These are phyloP conservation scores for Anticlea derivata DNA, from an alignment of 2,888 invertebrate genomes.

Conservation along the genomic window DNA sequence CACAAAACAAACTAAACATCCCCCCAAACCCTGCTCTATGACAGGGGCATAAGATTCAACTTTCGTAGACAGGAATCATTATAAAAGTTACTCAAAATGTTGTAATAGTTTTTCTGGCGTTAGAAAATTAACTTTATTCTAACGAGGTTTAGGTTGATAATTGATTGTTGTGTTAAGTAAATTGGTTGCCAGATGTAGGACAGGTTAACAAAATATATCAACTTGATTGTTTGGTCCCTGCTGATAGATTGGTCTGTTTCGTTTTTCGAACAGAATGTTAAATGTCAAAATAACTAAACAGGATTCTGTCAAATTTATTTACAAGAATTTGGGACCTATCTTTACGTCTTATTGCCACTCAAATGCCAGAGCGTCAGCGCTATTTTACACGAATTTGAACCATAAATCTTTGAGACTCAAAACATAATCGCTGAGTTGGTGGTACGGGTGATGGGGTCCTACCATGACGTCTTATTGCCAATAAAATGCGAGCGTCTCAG, in stretches of 20 bases:
- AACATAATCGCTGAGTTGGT: too few species aligned
- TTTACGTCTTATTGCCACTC: too few species aligned
- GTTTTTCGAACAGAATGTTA: conserved; percentile 35
- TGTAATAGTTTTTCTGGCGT: conserved; percentile 5
- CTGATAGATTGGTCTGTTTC: conserved; percentile 59
- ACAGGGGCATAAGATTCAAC: conserved; percentile 3
- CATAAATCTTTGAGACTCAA: too few species aligned
- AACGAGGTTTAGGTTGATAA: conserved; percentile 41
- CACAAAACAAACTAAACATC: conserved; percentile 26
- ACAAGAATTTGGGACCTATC: conserved; percentile 7
- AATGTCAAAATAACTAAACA: conserved; percentile 40
- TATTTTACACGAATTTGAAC: too few species aligned
- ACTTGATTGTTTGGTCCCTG: conserved; percentile 68
- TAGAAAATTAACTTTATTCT: conserved; percentile 11
- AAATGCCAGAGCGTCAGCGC: too few species aligned
- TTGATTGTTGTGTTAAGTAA: conserved; percentile 10
- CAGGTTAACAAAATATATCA: conserved; percentile 73
- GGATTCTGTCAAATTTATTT: conserved; percentile 34
- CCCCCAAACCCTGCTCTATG: conserved; percentile 1
- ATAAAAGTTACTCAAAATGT: background rate
- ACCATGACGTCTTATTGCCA: too few species aligned
- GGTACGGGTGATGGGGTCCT: too few species aligned
- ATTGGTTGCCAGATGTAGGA: conserved; percentile 54
- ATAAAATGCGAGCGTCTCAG: too few species aligned
- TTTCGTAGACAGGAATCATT: conserved; percentile 5